Evolutionary conservation across 1,140 invertebrate genomes (phyloP).

Genomic region (Physella acuta): DNA sequence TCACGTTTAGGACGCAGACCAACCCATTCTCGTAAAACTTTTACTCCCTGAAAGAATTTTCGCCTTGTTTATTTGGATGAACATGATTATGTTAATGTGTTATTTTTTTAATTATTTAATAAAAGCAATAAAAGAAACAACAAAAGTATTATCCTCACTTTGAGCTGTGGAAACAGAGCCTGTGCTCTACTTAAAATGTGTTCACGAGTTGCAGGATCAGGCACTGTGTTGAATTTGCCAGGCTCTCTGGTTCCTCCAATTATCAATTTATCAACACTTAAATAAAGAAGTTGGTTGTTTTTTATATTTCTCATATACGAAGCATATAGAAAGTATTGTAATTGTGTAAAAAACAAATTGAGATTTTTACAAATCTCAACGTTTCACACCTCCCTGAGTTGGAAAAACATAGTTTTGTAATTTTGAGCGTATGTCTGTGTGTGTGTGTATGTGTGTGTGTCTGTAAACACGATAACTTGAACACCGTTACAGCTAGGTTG

Average conservation of each 20-base stretch:
- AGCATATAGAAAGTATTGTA: too few species aligned
- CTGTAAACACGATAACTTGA: too few species aligned
- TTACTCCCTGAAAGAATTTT: conserved; percentile 52
- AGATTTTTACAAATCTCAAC: too few species aligned
- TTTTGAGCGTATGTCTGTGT: too few species aligned
- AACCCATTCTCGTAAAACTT: conserved; percentile 67
- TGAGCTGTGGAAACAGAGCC: conserved; percentile 31
- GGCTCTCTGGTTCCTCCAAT: conserved; percentile 33
- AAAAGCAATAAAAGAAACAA: not conserved
- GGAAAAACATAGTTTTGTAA: too few species aligned
- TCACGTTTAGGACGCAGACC: conserved; percentile 78
- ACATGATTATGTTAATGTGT: too few species aligned
- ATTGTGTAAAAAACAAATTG: too few species aligned
- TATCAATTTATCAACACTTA: conserved; percentile 32
- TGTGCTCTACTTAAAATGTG: conserved; percentile 32
- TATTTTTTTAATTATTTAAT: not conserved
- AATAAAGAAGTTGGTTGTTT: too few species aligned
- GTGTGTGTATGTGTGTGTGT: too few species aligned
- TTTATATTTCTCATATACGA: too few species aligned
- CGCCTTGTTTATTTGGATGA: not conserved
- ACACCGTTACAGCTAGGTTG: too few species aligned
- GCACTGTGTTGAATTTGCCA: conserved; percentile 24
- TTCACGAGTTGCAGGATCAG: conserved; percentile 22
- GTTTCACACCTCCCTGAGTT: too few species aligned
- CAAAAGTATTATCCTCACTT: conserved; percentile 24